Evolutionary conservation across 2,113 vertebrate genomes (phyloP), one percentile per base, ranked within the genome.

Genomic region (Labeo catla): DNA sequence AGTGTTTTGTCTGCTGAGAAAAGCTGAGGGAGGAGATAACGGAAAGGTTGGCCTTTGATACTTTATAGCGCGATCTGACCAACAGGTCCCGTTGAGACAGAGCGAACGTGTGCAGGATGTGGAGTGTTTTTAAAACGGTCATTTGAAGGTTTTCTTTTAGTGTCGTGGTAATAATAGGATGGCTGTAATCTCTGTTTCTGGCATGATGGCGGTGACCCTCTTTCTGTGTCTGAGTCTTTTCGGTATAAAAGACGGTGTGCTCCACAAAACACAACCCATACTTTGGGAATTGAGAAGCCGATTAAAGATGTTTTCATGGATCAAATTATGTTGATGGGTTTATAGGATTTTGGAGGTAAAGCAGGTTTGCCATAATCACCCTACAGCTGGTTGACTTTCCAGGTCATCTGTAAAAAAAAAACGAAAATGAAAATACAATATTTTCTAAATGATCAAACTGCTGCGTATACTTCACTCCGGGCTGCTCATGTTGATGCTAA

Each of bases 1-100:
- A 9, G 49, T 57, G 82, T 59, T 74, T 84, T 73, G 82, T 84
- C 50, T 59, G 68, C 49, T 72, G 66, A 73, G 34, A 57, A 68
- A 36, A 70, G 47, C 59, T 68, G 63, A 21, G 81, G 65, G 82
- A 84, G 36, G 50, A 84, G 82, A 84, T 74, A 84, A 73, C 68
- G n/a, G 15, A 57, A 84, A 84, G 82, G 68, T 73, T 84, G 49
- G 66, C 82, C 68, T 73, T 84, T 74, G 82, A 84, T 84, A 73
- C 68, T 59, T 84, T 84, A 74, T 73, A 74, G 82, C 43, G 50
- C 2, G 36, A 84, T 84, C 49, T 34, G 68, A 84, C 82, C 81
- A 83, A 45, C 66, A 83, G 49, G 63, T 83, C 50, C 81, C 50
- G 12, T 57, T 59, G 68, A 83, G 81, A 59, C 81, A 0, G 1